Base-by-base conservation (phyloP, 2,113 vertebrate genomes). In the Gorsachius goisagi region DNA sequence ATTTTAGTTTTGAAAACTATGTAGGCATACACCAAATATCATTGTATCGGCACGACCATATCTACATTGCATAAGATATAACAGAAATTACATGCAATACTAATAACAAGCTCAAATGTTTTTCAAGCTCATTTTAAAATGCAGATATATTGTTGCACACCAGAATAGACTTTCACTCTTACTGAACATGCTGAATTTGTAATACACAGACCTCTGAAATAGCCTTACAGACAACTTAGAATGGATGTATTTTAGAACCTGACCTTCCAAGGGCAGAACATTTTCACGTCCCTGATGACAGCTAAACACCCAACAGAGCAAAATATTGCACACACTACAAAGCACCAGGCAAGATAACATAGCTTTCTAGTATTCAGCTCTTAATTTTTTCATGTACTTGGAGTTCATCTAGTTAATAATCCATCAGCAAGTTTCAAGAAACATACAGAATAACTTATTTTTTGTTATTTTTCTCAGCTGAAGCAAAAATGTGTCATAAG, bases 1-100 rank as follows among this genome's bases (percentile, higher is more conserved):
- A 85, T 97, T 95, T 94, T 80, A 97, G 90, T 94, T 96, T 93
- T 89, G 85, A 88, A 97, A 97, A 93, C 91, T 93, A 67, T 93
- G 79, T 75, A 76, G 81, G 84, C 92, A 94, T 58, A 96, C 79
- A 90, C 68, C 72, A 97, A 96, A 92, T 90, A 93, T 62, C 68
- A 93, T 88, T 93, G 93, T 96, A 88, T 90, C 83, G 88, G 81
- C 82, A 91, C 37, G 62, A 88, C 63, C 39, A 1, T n/a, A 63
- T 56, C 66, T 75, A 49, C 35, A 49, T 13, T 53, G 60, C 74
- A 89, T 5, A 78, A 32, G 13, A 82, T 68, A 35, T 10, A 85
- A 60, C 44, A 55, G 27, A 82, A 71, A 53, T 39, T 66, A 49
- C 16, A 24, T 41, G 47, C 23, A 39, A 28, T 45, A 81, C 33